These are phyloP conservation scores for Semaprochilodus insignis DNA, from an alignment of 2,797 vertebrate species.

Conservation along the genomic window DNA sequence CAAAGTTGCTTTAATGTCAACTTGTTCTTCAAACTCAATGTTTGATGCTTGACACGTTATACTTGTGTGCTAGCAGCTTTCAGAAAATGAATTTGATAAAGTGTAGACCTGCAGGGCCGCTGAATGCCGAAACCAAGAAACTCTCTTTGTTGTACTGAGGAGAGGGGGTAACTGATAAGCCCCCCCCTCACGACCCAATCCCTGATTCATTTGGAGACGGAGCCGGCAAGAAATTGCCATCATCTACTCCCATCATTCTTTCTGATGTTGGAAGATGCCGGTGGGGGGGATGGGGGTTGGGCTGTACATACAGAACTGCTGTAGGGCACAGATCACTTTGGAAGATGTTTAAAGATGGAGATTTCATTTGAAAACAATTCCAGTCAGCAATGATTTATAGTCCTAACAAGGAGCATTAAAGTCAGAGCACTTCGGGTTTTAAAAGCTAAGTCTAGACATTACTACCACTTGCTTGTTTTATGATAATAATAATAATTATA, in stretches of 20 bases:
- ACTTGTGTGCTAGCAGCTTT: neutral
- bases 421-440: neutral
- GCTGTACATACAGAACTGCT: neutral
- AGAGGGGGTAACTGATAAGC: conserved; percentile 18
- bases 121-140: neutral
- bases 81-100: neutral
- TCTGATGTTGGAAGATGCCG: neutral
- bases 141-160: conserved; percentile 18
- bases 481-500: neutral
- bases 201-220: neutral
- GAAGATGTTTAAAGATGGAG: neutral
- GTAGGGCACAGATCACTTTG: neutral
- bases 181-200: neutral
- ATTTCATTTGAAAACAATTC: conserved; percentile 7
- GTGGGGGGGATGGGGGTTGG: no score
- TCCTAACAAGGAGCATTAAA: neutral
- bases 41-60: neutral
- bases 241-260: neutral
- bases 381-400: conserved; percentile 12
- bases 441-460: neutral
- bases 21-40: neutral
- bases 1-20: neutral
- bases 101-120: neutral
- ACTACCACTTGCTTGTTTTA: neutral
- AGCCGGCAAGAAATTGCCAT: neutral